Evolutionary conservation across 2,113 vertebrate species (phyloP), one percentile per base, ranked within the genome.

Genomic region (Poicephalus meyeri): DNA sequence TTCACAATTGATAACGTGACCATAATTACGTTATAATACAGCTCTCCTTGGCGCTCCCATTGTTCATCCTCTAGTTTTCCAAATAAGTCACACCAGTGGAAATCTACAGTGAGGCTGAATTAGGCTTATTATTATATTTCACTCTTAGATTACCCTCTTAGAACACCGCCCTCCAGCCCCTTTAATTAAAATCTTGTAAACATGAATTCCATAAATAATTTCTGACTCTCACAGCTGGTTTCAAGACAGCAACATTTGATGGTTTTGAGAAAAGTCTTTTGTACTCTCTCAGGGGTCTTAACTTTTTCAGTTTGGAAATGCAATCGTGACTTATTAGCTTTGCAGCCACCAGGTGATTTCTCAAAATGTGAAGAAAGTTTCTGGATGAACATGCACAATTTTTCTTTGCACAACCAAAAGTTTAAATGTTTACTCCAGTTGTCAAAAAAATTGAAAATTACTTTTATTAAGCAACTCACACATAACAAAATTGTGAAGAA

Each of bases 111-210:
- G 46, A 70, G 21, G 28, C 16, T 65, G 25, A 88, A 83, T 80
- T 66, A 66, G n/a, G 16, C 16, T 85, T 80, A n/a, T 64, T 86
- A 14, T 49, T 70, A 16, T 41, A 29, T 82, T 73, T 80, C 20
- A 42, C 16, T 91, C 16, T 53, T 68, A 58, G 31, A 60, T 55
- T 74, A 42, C 42, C 10, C 28, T 91, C 29, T 80, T 91, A 94
- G 41, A 33, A 31, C 35, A 33, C 11, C 25, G 65, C 17, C n/a
- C 16, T 78, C 64, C 50, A 53, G 31, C 16, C 13, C 20, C 60
- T 88, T 88, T 90, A 90, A 91, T 95, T 77, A 65, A 77, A 79
- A 88, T 19, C 50, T 93, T 93, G 81, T 29, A 80, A 77, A 72
- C 16, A 17, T 64, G 26, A 41, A 37, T 86, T 86, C 31, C n/a